Conservation (phyloP, 2,888 invertebrate genomes). For the Mythimna lalbum region DNA sequence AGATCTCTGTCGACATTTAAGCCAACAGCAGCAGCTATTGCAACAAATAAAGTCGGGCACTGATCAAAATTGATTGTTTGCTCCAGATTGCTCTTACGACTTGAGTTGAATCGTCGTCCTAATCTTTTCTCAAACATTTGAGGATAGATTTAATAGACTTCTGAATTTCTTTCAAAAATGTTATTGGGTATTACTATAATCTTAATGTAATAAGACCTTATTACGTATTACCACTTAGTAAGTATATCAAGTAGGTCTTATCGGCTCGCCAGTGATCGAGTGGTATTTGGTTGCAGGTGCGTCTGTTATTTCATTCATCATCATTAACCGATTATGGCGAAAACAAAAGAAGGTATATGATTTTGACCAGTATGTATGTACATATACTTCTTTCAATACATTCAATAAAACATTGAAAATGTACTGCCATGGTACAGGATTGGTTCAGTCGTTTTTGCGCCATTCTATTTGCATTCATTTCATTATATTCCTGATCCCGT, state of each 20-base stretch:
- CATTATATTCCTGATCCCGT: too few relatives aligned
- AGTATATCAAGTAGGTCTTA: not conserved
- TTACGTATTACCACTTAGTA: conserved; percentile 10
- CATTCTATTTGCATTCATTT: too few relatives aligned
- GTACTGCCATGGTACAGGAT: too few relatives aligned
- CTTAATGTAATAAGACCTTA: not conserved
- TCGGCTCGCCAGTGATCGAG: conserved; percentile 3
- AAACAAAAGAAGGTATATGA: too few relatives aligned
- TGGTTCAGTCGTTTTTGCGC: too few relatives aligned
- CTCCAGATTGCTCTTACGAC: not conserved
- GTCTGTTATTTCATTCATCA: conserved; percentile 9
- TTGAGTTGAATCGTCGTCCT: not conserved
- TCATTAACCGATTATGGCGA: not conserved
- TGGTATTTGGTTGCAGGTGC: conserved; percentile 6
- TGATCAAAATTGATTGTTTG: not conserved
- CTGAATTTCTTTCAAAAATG: conserved; percentile 12
- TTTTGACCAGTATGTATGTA: too few relatives aligned
- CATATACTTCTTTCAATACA: too few relatives aligned
- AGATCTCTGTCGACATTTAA: not conserved
- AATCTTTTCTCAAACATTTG: conserved; percentile 4
- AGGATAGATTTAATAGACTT: not conserved
- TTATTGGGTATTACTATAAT: conserved; percentile 7
- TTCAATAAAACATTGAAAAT: too few relatives aligned
- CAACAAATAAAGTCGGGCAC: not conserved
- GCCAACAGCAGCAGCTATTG: not conserved